A percentile compares a stretch with the other conserved stretches of the same genome.
Evolutionary conservation across 2,113 vertebrate genomes (phyloP).

Genomic region (Pseudolaguvia tuberculata): DNA sequence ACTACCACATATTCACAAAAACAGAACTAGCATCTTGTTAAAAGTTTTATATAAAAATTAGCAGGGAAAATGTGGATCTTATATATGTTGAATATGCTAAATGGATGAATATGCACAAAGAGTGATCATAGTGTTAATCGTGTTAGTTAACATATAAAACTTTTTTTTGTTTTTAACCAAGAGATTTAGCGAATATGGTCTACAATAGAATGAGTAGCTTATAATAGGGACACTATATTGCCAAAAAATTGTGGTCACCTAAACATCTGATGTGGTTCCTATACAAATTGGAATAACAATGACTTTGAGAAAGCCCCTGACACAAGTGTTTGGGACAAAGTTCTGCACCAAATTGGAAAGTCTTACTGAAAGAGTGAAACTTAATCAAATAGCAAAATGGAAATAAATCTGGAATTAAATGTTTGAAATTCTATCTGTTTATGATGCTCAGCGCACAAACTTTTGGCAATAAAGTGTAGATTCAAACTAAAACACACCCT

Average conservation of each 20-base stretch:
- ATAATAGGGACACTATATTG: not conserved
- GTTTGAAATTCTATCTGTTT: too few relatives aligned
- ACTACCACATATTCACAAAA: not conserved
- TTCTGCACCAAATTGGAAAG: too few relatives aligned
- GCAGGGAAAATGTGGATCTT: not conserved
- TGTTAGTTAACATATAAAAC: not conserved
- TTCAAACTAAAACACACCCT: not conserved
- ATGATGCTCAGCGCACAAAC: too few relatives aligned
- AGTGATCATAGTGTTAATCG: conserved; percentile 5
- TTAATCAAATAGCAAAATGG: not conserved
- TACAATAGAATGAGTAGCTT: not conserved
- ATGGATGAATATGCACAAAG: conserved; percentile 14
- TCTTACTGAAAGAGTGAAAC: too few relatives aligned
- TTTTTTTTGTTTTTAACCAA: not conserved
- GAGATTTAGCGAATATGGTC: not conserved
- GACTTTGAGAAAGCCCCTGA: too few relatives aligned
- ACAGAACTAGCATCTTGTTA: not conserved
- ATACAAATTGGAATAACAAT: too few relatives aligned
- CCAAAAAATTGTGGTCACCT: too few relatives aligned
- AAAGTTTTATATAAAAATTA: not conserved
- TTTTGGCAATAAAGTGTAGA: too few relatives aligned
- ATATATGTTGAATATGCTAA: not conserved
- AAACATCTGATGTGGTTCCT: too few relatives aligned
- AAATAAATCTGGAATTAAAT: too few relatives aligned
- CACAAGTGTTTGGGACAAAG: too few relatives aligned